These are phyloP conservation scores for Microplitis deprimator DNA, from an alignment of 2,888 invertebrate species.

Conservation along the genomic window DNA sequence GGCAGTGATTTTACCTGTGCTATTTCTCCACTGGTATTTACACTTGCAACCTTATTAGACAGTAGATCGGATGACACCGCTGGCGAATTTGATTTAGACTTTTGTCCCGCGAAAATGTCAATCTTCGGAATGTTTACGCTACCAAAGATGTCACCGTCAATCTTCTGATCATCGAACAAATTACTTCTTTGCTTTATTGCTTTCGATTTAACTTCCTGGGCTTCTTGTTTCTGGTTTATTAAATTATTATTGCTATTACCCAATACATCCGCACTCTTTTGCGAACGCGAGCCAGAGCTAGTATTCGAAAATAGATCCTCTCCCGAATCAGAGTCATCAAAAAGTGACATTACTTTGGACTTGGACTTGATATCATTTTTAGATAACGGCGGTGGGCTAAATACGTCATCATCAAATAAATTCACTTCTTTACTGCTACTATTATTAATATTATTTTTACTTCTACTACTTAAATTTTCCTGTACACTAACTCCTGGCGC, in stretches of 20 bases:
- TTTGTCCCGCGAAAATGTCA: conserved; percentile 58
- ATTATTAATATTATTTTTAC: background rate
- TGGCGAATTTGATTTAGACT: conserved; percentile 20
- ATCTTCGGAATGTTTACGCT: conserved; percentile 55
- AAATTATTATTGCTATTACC: conserved; percentile 15
- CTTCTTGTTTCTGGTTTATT: conserved; percentile 48
- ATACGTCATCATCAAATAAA: conserved; percentile 60
- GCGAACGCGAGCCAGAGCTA: conserved; percentile 62
- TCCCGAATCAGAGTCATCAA: conserved; percentile 67
- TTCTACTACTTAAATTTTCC: background rate
- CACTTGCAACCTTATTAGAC: conserved; percentile 27
- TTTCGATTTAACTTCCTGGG: conserved; percentile 46
- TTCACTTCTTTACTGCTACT: conserved; percentile 50
- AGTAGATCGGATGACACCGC: conserved; percentile 13
- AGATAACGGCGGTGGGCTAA: conserved; percentile 66
- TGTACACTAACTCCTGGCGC: conserved; percentile 32
- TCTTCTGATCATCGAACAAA: conserved; percentile 60
- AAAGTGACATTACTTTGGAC: conserved; percentile 61
- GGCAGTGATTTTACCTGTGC: conserved; percentile 21
- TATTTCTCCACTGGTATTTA: conserved; percentile 3
- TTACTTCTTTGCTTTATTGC: conserved; percentile 38
- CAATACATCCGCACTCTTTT: conserved; percentile 59
- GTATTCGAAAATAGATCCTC: conserved; percentile 65
- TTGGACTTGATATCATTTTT: conserved; percentile 59
- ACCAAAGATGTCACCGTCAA: conserved; percentile 53